Evolutionary conservation across 1,140 invertebrate species (phyloP).

Genomic region (Chironomus striatipennis): DNA sequence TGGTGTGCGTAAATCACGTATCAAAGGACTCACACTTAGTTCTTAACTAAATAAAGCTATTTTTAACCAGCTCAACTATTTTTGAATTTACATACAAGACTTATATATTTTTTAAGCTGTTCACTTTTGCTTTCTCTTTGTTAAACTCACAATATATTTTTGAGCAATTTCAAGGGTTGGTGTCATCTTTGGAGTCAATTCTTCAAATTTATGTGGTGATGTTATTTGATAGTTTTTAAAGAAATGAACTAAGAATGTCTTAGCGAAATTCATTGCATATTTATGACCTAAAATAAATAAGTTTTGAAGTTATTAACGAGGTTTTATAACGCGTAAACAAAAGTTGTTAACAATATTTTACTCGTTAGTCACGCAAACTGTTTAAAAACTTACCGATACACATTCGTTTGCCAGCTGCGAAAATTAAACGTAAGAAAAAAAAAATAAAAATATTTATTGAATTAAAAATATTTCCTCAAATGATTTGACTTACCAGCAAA

Average conservation of each 20-base stretch:
- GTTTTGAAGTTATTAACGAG: too few species aligned
- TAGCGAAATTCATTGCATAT: constrained; percentile 17
- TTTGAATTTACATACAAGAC: too few species aligned
- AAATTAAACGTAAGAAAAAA: background rate
- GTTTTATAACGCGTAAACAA: too few species aligned
- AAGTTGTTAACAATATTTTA: too few species aligned
- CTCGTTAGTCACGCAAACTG: too few species aligned
- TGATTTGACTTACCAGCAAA: constrained; percentile 47
- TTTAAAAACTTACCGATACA: background rate
- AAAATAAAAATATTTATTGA: background rate
- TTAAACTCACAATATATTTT: background rate
- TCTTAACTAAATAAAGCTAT: too few species aligned
- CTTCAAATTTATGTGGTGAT: background rate
- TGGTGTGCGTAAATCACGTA: too few species aligned
- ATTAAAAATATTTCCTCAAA: constrained; percentile 41
- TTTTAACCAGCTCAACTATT: too few species aligned
- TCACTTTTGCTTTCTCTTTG: too few species aligned
- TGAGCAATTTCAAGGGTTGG: constrained; percentile 12
- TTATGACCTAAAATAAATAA: constrained; percentile 19
- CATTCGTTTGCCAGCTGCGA: background rate
- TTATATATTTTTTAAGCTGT: too few species aligned
- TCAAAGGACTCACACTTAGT: too few species aligned
- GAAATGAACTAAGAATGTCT: constrained; percentile 4
- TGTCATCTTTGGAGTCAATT: background rate
- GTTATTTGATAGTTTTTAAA: background rate